These are phyloP conservation scores for Thrips palmi DNA, from an alignment of 1,140 invertebrate genomes.

Conservation along the genomic window DNA sequence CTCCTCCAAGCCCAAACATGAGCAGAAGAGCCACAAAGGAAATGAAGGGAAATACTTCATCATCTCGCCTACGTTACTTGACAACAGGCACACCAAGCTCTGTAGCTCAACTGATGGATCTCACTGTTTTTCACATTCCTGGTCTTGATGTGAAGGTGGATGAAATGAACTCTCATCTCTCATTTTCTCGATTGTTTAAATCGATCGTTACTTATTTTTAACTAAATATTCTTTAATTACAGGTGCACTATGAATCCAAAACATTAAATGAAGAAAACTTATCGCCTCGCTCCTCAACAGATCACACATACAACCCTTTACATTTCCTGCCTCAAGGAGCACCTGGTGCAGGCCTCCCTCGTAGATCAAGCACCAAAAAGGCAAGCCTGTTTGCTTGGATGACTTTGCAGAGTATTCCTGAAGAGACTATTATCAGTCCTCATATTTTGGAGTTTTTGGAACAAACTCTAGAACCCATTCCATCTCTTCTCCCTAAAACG, in stretches of 20 bases:
- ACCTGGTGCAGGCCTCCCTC: conserved; percentile 17
- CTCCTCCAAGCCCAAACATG: conserved; percentile 30
- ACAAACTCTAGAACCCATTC: conserved; percentile 85
- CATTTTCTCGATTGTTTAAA: conserved; percentile 2
- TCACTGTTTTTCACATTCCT: conserved; percentile 87
- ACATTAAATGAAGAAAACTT: conserved; percentile 42
- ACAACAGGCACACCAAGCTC: conserved; percentile 17
- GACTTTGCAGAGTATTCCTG: conserved; percentile 85
- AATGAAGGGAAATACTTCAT: conserved; percentile 21
- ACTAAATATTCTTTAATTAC: conserved; percentile 8
- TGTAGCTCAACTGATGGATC: conserved; percentile 42
- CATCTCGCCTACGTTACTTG: conserved; percentile 11
- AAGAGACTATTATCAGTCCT: conserved; percentile 88
- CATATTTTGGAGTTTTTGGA: conserved; percentile 89
- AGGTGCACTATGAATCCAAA: conserved; percentile 75
- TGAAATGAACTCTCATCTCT: conserved; percentile 2
- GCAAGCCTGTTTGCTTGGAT: conserved; percentile 90
- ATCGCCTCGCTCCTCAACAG: conserved; percentile 18
- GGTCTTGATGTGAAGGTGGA: conserved; percentile 80
- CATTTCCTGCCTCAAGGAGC: conserved; percentile 7
- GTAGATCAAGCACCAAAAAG: conserved; percentile 60
- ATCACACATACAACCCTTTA: conserved; percentile 8
- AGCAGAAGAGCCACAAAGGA: conserved; percentile 25
- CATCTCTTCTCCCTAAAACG: conserved; percentile 27
- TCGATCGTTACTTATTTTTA: conserved; percentile 6